A percentile compares a stretch with the other conserved stretches of the same genome.
Evolutionary conservation across 2,797 vertebrate species (phyloP).

Genomic region (Sebastes nivosus): DNA sequence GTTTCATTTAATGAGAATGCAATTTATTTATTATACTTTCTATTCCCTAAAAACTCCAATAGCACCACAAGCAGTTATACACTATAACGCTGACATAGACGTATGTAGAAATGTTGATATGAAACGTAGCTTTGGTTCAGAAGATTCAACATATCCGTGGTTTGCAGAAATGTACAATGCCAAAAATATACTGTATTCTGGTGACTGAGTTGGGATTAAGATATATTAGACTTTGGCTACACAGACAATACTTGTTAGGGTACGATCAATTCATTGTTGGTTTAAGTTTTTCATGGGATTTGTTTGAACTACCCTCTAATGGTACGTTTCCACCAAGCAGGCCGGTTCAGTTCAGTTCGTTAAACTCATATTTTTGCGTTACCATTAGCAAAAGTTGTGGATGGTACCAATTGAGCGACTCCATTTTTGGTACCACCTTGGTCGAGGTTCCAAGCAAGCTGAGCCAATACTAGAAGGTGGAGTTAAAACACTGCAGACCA

Average conservation of each 20-base stretch:
- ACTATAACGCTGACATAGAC: neutral
- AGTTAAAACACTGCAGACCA: neutral
- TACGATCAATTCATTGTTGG: neutral
- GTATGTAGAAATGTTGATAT: neutral
- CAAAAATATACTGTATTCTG: neutral
- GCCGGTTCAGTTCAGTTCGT: too few species aligned
- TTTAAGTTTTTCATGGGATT: neutral
- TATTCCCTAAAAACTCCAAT: neutral
- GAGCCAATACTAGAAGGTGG: neutral
- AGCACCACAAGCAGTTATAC: neutral
- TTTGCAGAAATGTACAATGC: neutral
- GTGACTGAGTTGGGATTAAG: too few species aligned
- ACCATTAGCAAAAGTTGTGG: too few species aligned
- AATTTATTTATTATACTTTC: neutral
- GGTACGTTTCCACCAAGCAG: too few species aligned
- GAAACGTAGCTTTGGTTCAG: neutral
- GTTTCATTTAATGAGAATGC: neutral
- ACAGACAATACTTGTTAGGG: neutral
- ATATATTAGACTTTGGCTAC: neutral
- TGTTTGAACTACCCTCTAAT: too few species aligned
- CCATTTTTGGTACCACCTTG: too few species aligned
- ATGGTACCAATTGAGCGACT: too few species aligned
- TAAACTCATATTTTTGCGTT: too few species aligned
- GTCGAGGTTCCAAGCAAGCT: too few species aligned
- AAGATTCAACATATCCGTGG: neutral